Evolutionary conservation across 2,113 vertebrate genomes (phyloP).

Genomic region (Carassius carassius): DNA sequence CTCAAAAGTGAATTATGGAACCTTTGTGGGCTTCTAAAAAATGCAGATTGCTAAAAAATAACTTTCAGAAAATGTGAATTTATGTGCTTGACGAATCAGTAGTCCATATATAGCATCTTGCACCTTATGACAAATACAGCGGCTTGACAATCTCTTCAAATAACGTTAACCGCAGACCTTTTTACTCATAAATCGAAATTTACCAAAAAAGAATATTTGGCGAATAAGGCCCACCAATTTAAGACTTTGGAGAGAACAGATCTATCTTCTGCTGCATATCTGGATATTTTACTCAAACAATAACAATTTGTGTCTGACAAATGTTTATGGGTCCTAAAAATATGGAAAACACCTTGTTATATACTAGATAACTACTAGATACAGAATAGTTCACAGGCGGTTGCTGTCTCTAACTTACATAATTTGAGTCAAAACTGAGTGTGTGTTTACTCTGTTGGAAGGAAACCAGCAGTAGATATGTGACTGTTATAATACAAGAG

Average conservation of each 20-base stretch:
- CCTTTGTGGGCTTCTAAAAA: background rate
- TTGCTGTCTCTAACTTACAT: background rate
- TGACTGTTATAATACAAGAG: conserved; percentile 55
- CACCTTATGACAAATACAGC: background rate
- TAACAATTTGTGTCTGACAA: background rate
- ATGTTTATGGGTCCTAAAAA: background rate
- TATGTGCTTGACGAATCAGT: background rate
- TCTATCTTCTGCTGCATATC: background rate
- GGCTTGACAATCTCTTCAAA: background rate
- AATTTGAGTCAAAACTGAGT: conserved; percentile 4
- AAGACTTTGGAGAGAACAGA: too few species aligned
- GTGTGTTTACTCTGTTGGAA: conserved; percentile 24
- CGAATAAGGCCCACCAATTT: background rate
- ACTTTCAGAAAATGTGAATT: background rate
- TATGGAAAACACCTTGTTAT: background rate
- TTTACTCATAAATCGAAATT: background rate
- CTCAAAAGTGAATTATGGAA: background rate
- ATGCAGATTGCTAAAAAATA: background rate
- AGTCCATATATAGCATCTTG: background rate
- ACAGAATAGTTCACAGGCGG: background rate
- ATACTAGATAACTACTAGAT: background rate
- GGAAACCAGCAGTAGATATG: conserved; percentile 56
- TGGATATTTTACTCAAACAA: background rate
- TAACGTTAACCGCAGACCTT: too few species aligned
- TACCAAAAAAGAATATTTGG: background rate